These are phyloP conservation scores for Gymnocypris eckloni DNA, from an alignment of 2,797 vertebrate species.

Conservation along the genomic window DNA sequence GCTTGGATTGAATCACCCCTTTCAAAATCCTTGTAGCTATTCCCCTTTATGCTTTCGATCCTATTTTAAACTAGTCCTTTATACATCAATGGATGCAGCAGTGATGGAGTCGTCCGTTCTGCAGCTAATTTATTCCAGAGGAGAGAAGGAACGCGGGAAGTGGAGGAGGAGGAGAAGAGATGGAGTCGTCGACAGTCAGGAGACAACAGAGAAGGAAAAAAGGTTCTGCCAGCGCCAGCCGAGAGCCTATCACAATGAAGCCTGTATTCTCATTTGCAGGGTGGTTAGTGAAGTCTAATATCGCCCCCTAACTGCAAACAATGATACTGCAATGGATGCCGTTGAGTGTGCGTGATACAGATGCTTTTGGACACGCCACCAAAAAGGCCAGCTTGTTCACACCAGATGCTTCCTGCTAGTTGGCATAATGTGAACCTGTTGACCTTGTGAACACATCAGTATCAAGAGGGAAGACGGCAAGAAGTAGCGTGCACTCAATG, in stretches of 20 bases:
- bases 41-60: slow-evolving; percentile 23
- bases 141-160: slow-evolving; percentile 55
- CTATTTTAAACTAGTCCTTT: slow-evolving; percentile 42
- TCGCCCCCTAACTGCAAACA: slow-evolving; percentile 69
- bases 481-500: not conserved
- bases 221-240: slow-evolving; percentile 71
- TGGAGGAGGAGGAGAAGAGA: slow-evolving; percentile 60
- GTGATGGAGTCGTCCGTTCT: slow-evolving; percentile 52
- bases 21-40: slow-evolving; percentile 38
- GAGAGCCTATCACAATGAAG: slow-evolving; percentile 72
- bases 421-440: slow-evolving; percentile 71
- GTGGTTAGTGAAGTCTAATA: slow-evolving; percentile 73
- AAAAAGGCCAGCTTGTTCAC: slow-evolving; percentile 75
- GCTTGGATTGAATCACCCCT: slow-evolving; percentile 54
- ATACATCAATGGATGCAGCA: not conserved
- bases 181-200: slow-evolving; percentile 70
- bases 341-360: slow-evolving; percentile 69
- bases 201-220: slow-evolving; percentile 70
- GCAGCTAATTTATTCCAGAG: slow-evolving; percentile 69
- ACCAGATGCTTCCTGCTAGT: slow-evolving; percentile 78
- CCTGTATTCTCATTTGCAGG: slow-evolving; percentile 72
- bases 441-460: slow-evolving; percentile 72
- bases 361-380: slow-evolving; percentile 77
- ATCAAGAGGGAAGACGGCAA: slow-evolving; percentile 45
- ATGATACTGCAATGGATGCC: slow-evolving; percentile 63